Evolutionary conservation across 2,113 vertebrate genomes (phyloP).

Genomic region (Eidolon helvum): DNA sequence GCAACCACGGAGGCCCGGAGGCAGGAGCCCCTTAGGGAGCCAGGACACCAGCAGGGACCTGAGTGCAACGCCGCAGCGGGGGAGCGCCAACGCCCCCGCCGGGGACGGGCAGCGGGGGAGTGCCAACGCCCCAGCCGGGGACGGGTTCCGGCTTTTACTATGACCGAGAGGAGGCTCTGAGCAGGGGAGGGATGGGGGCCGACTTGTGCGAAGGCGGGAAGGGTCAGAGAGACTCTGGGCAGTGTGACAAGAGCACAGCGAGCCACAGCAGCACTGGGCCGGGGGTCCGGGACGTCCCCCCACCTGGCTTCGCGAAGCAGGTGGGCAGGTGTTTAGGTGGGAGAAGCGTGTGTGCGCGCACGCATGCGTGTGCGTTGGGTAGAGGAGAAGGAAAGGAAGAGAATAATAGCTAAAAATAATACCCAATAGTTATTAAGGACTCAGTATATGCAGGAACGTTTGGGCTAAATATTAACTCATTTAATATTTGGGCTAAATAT

Average conservation of each 20-base stretch:
- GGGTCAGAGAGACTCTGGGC: not conserved
- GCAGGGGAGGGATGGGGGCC: not conserved
- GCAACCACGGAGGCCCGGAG: not conserved
- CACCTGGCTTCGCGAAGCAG: not conserved
- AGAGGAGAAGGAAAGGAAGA: not conserved
- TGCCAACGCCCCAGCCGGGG: too few relatives aligned
- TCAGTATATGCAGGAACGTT: not conserved
- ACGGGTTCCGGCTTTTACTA: not conserved
- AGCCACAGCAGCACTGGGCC: accelerated
- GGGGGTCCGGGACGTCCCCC: not conserved
- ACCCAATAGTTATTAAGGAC: not conserved
- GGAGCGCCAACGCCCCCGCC: too few relatives aligned
- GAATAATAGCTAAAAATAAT: not conserved
- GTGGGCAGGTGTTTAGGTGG: not conserved
- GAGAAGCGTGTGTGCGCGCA: not conserved
- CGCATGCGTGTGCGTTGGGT: accelerated
- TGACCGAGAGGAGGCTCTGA: not conserved
- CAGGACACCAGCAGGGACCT: not conserved
- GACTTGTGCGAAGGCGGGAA: not conserved
- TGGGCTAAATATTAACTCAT: not conserved
- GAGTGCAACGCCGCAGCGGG: too few relatives aligned
- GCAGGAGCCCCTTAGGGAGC: not conserved
- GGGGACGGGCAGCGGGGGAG: too few relatives aligned
- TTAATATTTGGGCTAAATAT: not conserved
- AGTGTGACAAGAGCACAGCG: not conserved